Conservation (phyloP, 2,888 invertebrate genomes). For the Leptinotarsa rubiginosa region DNA sequence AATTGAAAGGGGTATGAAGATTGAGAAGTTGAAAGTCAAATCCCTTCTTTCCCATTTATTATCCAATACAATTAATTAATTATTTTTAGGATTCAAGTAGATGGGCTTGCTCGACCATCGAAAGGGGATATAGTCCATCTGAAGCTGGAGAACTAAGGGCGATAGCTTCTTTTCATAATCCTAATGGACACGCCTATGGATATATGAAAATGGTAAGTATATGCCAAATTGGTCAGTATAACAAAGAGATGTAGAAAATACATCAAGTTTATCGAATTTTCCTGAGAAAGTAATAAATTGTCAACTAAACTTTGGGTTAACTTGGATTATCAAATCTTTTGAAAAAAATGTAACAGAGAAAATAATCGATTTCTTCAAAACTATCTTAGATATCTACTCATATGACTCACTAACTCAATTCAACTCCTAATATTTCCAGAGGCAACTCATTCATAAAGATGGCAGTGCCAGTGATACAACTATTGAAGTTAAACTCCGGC, state of each 20-base stretch:
- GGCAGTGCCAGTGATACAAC: slow-evolving; percentile 89
- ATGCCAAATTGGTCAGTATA: background rate
- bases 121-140: slow-evolving; percentile 87
- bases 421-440: slow-evolving; percentile 67
- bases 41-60: no score
- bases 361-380: no score
- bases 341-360: no score
- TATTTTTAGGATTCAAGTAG: slow-evolving; percentile 69
- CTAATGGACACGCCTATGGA: slow-evolving; percentile 85
- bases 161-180: slow-evolving; percentile 93
- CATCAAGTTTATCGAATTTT: no score
- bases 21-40: no score
- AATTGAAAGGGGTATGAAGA: no score
- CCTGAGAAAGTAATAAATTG: no score
- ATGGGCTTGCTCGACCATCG: slow-evolving; percentile 88
- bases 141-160: slow-evolving; percentile 88
- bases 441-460: slow-evolving; percentile 88
- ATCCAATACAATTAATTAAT: background rate
- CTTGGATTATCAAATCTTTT: no score
- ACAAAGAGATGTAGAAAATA: no score
- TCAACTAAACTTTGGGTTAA: no score
- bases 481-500: slow-evolving; percentile 88
- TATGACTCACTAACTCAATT: background rate
- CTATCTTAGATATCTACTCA: no score
- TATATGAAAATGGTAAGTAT: slow-evolving; percentile 81